Evolutionary conservation across 2,797 vertebrate genomes (phyloP).

Genomic region (Gymnocypris eckloni): DNA sequence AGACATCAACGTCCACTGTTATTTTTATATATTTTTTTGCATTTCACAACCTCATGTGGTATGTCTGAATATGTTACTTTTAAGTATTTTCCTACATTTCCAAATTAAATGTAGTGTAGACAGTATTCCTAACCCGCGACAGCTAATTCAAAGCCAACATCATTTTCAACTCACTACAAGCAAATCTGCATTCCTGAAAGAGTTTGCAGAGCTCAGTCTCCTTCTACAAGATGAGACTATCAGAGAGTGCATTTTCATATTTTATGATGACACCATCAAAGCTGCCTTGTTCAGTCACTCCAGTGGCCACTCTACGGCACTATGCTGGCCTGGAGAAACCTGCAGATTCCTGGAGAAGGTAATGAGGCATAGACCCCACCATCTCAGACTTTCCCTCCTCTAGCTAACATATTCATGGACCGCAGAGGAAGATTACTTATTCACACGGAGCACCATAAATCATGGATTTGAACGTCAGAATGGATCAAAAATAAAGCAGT

Average conservation of each 20-base stretch:
- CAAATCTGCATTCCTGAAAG: not conserved
- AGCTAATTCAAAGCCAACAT: not conserved
- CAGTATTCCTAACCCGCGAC: not conserved
- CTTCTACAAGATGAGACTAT: slow-evolving; percentile 16
- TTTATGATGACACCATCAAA: slow-evolving; percentile 36
- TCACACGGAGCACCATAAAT: slow-evolving; percentile 51
- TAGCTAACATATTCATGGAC: slow-evolving; percentile 43
- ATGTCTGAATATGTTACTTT: not conserved
- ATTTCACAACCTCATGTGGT: not conserved
- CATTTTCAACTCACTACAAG: not conserved
- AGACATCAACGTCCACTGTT: not conserved
- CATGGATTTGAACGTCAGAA: slow-evolving; percentile 49
- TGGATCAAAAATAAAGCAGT: slow-evolving; percentile 3
- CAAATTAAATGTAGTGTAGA: not conserved
- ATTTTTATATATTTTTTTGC: too few relatives aligned
- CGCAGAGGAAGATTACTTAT: slow-evolving; percentile 53
- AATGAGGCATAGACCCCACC: slow-evolving; percentile 43
- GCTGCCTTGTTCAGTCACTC: slow-evolving; percentile 38
- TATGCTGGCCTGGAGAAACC: not conserved
- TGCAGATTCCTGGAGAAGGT: slow-evolving; percentile 41
- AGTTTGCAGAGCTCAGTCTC: not conserved
- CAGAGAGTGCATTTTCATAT: slow-evolving; percentile 40
- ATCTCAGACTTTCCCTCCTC: slow-evolving; percentile 36
- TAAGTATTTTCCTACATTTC: not conserved
- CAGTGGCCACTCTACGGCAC: not conserved